A percentile compares a stretch with the other conserved stretches of the same genome.
Evolutionary conservation across 2,797 vertebrate genomes (phyloP).

Genomic region (Nannoperca obscura): DNA sequence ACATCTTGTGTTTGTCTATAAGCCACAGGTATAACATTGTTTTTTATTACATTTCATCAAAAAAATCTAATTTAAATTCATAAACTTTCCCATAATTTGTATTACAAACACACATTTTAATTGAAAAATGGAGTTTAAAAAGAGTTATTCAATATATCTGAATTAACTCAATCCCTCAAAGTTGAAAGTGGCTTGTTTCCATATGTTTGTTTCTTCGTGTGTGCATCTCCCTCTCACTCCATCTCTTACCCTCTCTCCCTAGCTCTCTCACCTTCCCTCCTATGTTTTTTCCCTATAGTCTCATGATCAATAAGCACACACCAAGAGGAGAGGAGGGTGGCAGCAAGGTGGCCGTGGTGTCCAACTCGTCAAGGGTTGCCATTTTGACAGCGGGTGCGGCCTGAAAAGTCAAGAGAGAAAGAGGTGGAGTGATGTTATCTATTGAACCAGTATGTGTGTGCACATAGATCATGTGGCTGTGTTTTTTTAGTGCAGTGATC

Average conservation of each 20-base stretch:
- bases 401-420: conserved; percentile 56
- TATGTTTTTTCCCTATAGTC: conserved; percentile 52
- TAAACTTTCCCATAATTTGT: not conserved
- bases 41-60: conserved; percentile 26
- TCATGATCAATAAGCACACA: conserved; percentile 59
- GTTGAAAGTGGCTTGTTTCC: conserved; percentile 22
- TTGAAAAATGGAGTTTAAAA: conserved; percentile 38
- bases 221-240: not conserved
- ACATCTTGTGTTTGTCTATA: not conserved
- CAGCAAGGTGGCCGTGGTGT: conserved; percentile 41
- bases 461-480: conserved; percentile 48
- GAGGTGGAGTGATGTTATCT: conserved; percentile 53
- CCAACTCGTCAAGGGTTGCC: conserved; percentile 34
- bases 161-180: conserved; percentile 32
- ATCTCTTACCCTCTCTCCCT: not conserved
- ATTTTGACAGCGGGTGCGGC: conserved; percentile 39
- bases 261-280: not conserved
- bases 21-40: conserved; percentile 4
- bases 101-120: conserved; percentile 11
- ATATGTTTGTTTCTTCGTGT: not conserved
- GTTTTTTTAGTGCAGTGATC: conserved; percentile 61
- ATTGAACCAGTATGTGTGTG: conserved; percentile 19
- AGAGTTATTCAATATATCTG: conserved; percentile 53
- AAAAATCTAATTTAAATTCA: conserved; percentile 5
- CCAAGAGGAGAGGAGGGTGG: conserved; percentile 25